Evolutionary conservation across 1,140 invertebrate species (phyloP).

Genomic region (Magallana gigas): DNA sequence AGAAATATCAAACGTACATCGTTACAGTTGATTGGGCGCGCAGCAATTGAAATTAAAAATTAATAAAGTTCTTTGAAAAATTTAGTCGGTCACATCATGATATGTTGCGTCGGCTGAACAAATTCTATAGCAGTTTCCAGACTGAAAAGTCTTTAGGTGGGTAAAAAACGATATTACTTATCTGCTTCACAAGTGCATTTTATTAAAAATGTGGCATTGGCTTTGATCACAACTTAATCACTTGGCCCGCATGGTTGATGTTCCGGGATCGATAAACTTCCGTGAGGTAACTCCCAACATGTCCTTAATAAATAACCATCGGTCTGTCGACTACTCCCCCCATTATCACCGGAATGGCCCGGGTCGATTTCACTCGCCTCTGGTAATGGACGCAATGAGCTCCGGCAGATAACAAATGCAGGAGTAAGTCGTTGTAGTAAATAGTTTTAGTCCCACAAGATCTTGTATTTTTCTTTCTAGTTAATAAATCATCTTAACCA

Average conservation of each 20-base stretch:
- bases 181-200: too few relatives aligned
- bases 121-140: too few relatives aligned
- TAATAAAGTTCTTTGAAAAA: constrained; percentile 5
- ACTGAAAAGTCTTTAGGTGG: too few relatives aligned
- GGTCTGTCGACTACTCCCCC: not conserved
- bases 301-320: not conserved
- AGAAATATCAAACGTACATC: not conserved
- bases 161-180: too few relatives aligned
- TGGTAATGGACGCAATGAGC: not conserved
- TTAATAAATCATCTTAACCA: not conserved
- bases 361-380: constrained; percentile 10
- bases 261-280: not conserved
- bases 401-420: not conserved
- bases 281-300: not conserved
- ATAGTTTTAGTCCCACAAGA: not conserved
- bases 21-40: not conserved
- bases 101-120: not conserved
- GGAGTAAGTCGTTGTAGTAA: not conserved
- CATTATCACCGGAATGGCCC: not conserved
- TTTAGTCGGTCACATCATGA: not conserved
- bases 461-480: not conserved
- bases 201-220: too few relatives aligned
- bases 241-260: not conserved
- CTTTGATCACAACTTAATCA: too few relatives aligned
- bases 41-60: not conserved